Percentiles rank a stretch among this genome's conserved stretches.
Conservation (phyloP, 2,113 vertebrate genomes). For the Corydoras maculifer region DNA sequence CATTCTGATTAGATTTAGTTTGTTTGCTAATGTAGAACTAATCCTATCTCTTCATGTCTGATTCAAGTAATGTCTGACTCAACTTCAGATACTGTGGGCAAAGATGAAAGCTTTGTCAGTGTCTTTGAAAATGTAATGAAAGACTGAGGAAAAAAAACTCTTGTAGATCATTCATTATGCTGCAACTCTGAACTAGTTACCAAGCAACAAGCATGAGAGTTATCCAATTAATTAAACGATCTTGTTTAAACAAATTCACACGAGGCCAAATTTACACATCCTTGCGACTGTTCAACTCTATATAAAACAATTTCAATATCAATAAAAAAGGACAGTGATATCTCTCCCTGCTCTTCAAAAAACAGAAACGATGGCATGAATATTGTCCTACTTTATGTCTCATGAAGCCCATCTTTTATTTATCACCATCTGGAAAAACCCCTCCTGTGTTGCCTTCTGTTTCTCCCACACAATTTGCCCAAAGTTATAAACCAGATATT, state of each 20-base stretch:
- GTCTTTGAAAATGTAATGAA: slow-evolving; percentile 26
- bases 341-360: slow-evolving; percentile 16
- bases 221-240: slow-evolving; percentile 41
- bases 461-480: slow-evolving; percentile 9
- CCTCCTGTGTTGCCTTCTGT: slow-evolving; percentile 23
- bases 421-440: slow-evolving; percentile 50
- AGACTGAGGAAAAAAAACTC: background rate
- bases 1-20: slow-evolving; percentile 21
- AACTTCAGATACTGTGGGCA: slow-evolving; percentile 21
- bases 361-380: slow-evolving; percentile 7
- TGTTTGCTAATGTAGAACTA: slow-evolving; percentile 2
- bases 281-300: slow-evolving; percentile 2
- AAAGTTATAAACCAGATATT: background rate
- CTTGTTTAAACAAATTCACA: slow-evolving; percentile 20
- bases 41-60: slow-evolving; percentile 5
- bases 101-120: slow-evolving; percentile 13
- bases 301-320: background rate
- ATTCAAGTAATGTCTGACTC: background rate
- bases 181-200: slow-evolving; percentile 39
- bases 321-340: background rate
- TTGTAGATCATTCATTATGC: slow-evolving; percentile 22
- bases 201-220: slow-evolving; percentile 51
- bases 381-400: slow-evolving; percentile 51
- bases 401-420: slow-evolving; percentile 56
- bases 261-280: slow-evolving; percentile 2